These are phyloP conservation scores for Nannospalax galili DNA, from an alignment of 2,113 vertebrate species.

Conservation along the genomic window DNA sequence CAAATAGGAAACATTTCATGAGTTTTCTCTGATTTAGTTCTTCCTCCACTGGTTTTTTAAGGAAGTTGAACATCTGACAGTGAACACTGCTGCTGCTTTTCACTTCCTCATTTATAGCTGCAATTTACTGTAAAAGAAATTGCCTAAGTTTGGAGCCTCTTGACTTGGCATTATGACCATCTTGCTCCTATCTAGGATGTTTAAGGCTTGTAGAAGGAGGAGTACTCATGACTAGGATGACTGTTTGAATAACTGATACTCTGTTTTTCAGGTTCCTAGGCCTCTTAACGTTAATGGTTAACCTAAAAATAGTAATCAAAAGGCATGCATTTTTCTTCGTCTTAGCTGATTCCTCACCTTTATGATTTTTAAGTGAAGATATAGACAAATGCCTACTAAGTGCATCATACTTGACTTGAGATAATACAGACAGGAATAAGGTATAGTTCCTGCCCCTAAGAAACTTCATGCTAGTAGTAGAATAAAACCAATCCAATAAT, in stretches of 20 bases:
- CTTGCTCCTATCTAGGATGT: slow-evolving; percentile 29
- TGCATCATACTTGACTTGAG: neutral
- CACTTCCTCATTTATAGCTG: slow-evolving; percentile 60
- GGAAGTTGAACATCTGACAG: slow-evolving; percentile 59
- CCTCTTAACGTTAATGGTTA: slow-evolving; percentile 35
- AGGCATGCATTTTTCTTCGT: neutral
- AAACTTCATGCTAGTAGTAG: slow-evolving; percentile 11
- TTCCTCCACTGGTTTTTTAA: slow-evolving; percentile 24
- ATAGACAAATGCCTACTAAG: neutral
- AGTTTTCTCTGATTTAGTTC: slow-evolving; percentile 19
- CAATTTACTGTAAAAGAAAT: neutral
- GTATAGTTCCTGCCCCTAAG: neutral
- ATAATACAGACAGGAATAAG: neutral
- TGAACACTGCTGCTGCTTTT: slow-evolving; percentile 41
- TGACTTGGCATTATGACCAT: slow-evolving; percentile 10
- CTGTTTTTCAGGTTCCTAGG: neutral
- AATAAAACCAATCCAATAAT: slow-evolving; percentile 13
- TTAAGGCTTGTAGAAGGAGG: neutral
- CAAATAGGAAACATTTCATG: slow-evolving; percentile 18
- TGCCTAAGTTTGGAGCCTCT: slow-evolving; percentile 2
- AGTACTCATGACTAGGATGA: neutral
- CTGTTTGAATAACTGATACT: neutral
- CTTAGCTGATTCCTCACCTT: neutral
- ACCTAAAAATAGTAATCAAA: slow-evolving; percentile 28
- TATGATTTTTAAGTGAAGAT: slow-evolving; percentile 59